phyloP scores from a whole-genome alignment of 2,888 invertebrate species.

The Phasia obesa region DNA sequence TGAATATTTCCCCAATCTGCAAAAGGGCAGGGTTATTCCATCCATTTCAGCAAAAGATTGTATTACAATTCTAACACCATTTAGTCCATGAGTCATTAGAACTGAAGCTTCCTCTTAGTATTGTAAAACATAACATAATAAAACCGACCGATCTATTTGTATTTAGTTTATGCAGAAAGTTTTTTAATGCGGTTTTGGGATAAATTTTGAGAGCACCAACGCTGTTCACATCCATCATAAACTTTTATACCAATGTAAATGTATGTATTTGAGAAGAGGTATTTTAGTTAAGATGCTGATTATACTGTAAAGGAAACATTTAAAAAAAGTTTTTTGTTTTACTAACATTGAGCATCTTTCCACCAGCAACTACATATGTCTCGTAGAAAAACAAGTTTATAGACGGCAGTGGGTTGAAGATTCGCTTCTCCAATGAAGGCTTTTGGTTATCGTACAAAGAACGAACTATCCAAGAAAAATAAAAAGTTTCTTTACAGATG shows the following conservation, averaged over 20 bases:
- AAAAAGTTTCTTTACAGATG: too few species aligned
- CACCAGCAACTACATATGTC: slow-evolving; percentile 54
- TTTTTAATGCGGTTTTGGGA: slow-evolving; percentile 64
- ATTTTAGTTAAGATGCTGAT: slow-evolving; percentile 11
- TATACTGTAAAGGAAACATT: slow-evolving; percentile 61
- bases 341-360: slow-evolving; percentile 55
- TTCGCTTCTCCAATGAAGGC: slow-evolving; percentile 10
- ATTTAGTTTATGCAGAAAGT: slow-evolving; percentile 55
- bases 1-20: too few species aligned
- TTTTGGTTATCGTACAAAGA: slow-evolving; percentile 8
- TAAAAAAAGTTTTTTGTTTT: slow-evolving; percentile 66
- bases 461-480: too few species aligned
- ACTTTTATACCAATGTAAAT: background rate
- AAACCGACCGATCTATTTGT: slow-evolving; percentile 54
- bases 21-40: too few species aligned
- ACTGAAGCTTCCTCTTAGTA: too few species aligned
- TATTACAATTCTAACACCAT: too few species aligned
- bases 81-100: too few species aligned
- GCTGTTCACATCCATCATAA: background rate
- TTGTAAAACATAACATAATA: slow-evolving; percentile 38
- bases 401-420: slow-evolving; percentile 26
- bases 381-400: slow-evolving; percentile 50
- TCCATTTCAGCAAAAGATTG: too few species aligned
- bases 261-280: background rate
- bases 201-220: slow-evolving; percentile 58